Conservation (phyloP, 2,113 vertebrate species). For the Chaetorhynchus papuensis region DNA sequence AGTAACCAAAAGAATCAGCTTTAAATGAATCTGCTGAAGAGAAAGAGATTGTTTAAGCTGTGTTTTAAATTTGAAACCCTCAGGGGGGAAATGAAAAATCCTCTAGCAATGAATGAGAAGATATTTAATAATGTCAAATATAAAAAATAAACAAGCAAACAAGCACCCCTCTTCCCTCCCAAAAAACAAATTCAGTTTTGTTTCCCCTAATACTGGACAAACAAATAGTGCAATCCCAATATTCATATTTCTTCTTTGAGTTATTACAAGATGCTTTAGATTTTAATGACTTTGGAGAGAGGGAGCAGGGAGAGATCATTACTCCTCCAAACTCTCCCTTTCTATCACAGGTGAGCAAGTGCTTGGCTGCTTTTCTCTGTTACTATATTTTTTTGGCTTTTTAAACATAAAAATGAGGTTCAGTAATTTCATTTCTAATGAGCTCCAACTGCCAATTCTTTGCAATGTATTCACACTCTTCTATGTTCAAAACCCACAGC, state of each 20-base stretch:
- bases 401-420: background rate
- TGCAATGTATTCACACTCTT: background rate
- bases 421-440: conserved; percentile 23
- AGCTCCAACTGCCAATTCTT: conserved; percentile 33
- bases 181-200: background rate
- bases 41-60: background rate
- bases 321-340: background rate
- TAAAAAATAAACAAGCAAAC: background rate
- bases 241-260: background rate
- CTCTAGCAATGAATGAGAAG: background rate
- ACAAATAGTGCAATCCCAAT: background rate
- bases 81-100: background rate
- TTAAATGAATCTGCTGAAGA: background rate
- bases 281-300: background rate
- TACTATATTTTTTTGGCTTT: background rate
- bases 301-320: background rate
- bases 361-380: background rate
- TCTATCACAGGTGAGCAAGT: background rate
- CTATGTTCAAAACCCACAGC: background rate
- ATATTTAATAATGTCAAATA: background rate
- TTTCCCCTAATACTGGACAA: background rate
- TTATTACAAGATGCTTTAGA: background rate
- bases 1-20: background rate
- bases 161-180: rapidly evolving
- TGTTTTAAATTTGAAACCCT: background rate